phyloP scores from a whole-genome alignment of 2,797 vertebrate species.

The Enteromius afrohamiltoni region DNA sequence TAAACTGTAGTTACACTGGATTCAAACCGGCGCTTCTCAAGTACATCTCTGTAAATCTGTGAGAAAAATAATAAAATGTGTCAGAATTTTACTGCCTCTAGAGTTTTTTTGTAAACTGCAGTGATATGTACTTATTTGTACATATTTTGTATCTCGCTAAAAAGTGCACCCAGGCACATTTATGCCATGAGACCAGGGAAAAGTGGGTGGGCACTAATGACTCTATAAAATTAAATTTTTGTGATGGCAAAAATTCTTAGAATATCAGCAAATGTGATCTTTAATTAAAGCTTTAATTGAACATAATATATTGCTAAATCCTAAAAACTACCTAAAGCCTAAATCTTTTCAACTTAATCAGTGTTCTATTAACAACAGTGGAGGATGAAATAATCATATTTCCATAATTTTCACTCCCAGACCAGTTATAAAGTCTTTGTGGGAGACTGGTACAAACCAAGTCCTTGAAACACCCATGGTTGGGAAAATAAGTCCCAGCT shows the following conservation, averaged over 20 bases:
- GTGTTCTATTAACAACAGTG: conserved; percentile 8
- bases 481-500: conserved; percentile 62
- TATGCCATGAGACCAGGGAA: too few relatives aligned
- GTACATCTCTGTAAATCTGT: too few relatives aligned
- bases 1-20: too few relatives aligned
- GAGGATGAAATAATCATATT: conserved; percentile 37
- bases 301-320: neutral
- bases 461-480: conserved; percentile 59
- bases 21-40: too few relatives aligned
- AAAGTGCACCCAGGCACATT: too few relatives aligned
- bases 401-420: conserved; percentile 40
- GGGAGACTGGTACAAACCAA: conserved; percentile 27
- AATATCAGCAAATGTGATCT: neutral
- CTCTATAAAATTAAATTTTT: neutral
- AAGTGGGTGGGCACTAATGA: neutral
- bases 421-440: conserved; percentile 40
- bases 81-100: too few relatives aligned
- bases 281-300: neutral
- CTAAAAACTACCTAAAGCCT: neutral
- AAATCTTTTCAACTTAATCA: conserved; percentile 6
- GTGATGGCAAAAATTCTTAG: neutral
- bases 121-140: too few relatives aligned
- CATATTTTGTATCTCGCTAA: too few relatives aligned
- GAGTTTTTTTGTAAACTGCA: too few relatives aligned
- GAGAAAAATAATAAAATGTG: too few relatives aligned